Evolutionary conservation across 2,113 vertebrate species (phyloP).

Genomic region (Talpa occidentalis): DNA sequence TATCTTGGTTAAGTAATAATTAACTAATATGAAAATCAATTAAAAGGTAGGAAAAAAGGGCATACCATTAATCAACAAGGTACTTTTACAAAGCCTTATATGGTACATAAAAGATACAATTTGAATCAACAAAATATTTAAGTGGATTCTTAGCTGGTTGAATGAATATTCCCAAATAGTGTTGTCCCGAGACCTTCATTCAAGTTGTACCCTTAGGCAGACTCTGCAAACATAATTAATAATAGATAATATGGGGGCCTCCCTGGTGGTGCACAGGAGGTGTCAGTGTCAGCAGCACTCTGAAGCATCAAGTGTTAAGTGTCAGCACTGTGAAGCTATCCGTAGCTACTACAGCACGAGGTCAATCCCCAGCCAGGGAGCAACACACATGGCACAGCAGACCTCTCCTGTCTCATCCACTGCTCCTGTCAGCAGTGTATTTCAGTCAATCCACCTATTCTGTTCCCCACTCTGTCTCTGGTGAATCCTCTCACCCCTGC

Average conservation of each 20-base stretch:
- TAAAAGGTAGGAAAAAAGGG: not conserved
- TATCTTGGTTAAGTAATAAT: not conserved
- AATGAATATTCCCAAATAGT: not conserved
- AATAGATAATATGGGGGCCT: not conserved
- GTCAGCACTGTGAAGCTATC: no score
- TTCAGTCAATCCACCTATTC: no score
- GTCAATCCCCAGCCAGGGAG: no score
- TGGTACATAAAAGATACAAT: not conserved
- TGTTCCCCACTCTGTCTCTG: no score
- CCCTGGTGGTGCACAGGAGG: no score
- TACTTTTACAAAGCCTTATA: not conserved
- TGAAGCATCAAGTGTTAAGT: no score
- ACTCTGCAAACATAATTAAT: not conserved
- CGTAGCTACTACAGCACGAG: no score
- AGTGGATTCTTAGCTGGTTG: not conserved
- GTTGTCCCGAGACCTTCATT: not conserved
- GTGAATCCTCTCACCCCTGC: no score
- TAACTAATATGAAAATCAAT: slow-evolving; percentile 1
- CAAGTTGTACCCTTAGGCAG: not conserved
- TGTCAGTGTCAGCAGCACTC: no score
- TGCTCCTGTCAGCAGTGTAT: no score
- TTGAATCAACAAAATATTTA: not conserved
- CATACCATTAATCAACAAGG: not conserved
- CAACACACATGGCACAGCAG: no score
- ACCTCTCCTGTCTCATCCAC: no score